Evolutionary conservation across 1,140 invertebrate genomes (phyloP).

Genomic region (Palaemon carinicauda): DNA sequence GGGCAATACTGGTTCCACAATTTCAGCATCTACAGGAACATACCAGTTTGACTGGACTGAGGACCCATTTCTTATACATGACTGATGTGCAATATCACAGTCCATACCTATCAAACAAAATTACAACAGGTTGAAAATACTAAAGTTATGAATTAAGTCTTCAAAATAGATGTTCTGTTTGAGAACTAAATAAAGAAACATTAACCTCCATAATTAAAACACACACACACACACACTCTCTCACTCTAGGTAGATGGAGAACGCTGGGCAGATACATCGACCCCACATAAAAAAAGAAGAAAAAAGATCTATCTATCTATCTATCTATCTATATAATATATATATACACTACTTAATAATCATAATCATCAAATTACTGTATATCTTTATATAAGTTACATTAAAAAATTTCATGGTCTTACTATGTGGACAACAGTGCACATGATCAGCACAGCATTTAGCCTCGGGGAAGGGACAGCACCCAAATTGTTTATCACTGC

Average conservation of each 20-base stretch:
- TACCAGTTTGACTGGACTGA: background rate
- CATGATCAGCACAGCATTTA: conserved; percentile 18
- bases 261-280: too few relatives aligned
- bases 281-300: too few relatives aligned
- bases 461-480: conserved; percentile 7
- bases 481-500: conserved; percentile 5
- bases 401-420: background rate
- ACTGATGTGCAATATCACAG: conserved; percentile 14
- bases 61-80: conserved; percentile 19
- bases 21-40: background rate
- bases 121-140: background rate
- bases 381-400: too few relatives aligned
- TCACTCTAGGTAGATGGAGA: too few relatives aligned
- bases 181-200: too few relatives aligned
- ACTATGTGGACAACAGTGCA: conserved; percentile 32
- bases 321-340: too few relatives aligned
- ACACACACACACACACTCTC: too few relatives aligned
- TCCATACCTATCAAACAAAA: background rate
- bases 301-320: too few relatives aligned
- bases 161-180: too few relatives aligned
- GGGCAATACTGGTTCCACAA: background rate
- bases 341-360: too few relatives aligned
- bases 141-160: background rate
- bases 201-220: too few relatives aligned
- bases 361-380: too few relatives aligned